Evolutionary conservation across 2,797 vertebrate genomes (phyloP).

Genomic region (Hippopotamyrus pictus): DNA sequence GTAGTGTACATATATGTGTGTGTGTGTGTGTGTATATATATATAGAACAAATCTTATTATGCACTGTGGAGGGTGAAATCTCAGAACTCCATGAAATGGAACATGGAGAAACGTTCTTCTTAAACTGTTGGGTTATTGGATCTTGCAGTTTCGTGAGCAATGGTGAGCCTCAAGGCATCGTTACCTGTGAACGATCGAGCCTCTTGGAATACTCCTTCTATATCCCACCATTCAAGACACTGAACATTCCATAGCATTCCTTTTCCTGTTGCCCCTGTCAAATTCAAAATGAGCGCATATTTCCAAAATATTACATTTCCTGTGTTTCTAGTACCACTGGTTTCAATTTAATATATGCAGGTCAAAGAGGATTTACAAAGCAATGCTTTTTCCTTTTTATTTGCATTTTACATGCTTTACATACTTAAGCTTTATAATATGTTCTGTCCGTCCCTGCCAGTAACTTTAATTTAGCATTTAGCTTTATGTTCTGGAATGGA

Average conservation of each 20-base stretch:
- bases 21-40: too few relatives aligned
- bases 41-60: neutral
- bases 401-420: neutral
- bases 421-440: neutral
- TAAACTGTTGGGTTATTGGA: neutral
- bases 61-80: neutral
- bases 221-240: neutral
- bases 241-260: neutral
- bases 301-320: neutral
- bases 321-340: neutral
- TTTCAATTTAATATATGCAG: neutral
- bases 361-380: neutral
- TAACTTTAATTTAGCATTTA: neutral
- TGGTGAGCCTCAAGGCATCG: neutral
- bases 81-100: neutral
- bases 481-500: neutral
- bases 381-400: neutral
- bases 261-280: neutral
- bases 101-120: neutral
- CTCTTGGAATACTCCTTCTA: neutral
- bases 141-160: neutral
- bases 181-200: neutral
- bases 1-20: neutral
- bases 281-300: neutral
- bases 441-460: neutral